phyloP scores from a whole-genome alignment of 30 jellyfish, hydroid and myxozoan species.

The Cassiopea andromeda region DNA sequence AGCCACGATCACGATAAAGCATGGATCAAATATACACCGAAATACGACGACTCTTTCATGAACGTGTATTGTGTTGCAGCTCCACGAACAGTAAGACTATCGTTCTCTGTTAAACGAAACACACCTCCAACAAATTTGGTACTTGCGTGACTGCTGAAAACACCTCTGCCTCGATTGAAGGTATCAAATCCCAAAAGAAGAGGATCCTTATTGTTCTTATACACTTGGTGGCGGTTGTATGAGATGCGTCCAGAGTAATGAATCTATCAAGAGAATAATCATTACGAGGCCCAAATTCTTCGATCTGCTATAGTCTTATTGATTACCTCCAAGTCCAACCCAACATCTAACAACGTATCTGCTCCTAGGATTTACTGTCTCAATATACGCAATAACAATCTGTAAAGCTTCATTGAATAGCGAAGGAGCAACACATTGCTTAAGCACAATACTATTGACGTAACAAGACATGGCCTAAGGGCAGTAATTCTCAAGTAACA shows the following conservation, averaged over 20 bases:
- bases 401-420: no score
- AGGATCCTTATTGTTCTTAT: conserved; percentile 4
- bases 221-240: conserved; percentile 29
- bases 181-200: conserved; percentile 35
- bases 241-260: conserved; percentile 30
- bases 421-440: no score
- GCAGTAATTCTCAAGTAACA: no score
- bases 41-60: not conserved
- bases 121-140: conserved; percentile 49
- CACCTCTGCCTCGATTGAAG: not conserved
- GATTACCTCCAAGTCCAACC: no score
- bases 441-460: no score
- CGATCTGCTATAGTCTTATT: no score
- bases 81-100: conserved; percentile 29
- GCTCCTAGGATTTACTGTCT: no score
- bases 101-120: conserved; percentile 5
- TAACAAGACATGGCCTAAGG: no score
- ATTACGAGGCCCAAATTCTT: conserved; percentile 16
- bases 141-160: not conserved
- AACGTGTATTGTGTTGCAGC: not conserved
- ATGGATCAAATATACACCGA: conserved; percentile 29
- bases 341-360: no score
- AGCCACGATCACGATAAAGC: not conserved
- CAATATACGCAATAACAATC: no score
- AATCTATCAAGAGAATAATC: conserved; percentile 27